These are phyloP conservation scores for Cyclargus thomasi DNA, from an alignment of 1,140 invertebrate genomes.

Conservation along the genomic window DNA sequence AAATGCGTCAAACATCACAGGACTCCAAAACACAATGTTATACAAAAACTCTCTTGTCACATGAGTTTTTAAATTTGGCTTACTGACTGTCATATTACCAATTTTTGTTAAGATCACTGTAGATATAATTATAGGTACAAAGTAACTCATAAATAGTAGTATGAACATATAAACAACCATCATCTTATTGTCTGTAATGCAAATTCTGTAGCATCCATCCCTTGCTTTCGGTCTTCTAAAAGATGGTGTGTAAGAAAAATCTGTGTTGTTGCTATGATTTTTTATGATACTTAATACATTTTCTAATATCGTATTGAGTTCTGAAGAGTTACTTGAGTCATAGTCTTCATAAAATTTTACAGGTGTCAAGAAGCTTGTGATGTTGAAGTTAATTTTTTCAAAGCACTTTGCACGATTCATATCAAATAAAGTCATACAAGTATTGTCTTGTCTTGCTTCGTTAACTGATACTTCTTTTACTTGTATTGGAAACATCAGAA, in stretches of 20 bases:
- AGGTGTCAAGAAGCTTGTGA: neutral
- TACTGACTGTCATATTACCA: slow-evolving; percentile 49
- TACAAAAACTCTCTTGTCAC: slow-evolving; percentile 57
- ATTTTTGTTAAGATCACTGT: slow-evolving; percentile 62
- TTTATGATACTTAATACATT: slow-evolving; percentile 55
- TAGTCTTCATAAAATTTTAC: slow-evolving; percentile 20
- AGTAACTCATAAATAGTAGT: slow-evolving; percentile 52
- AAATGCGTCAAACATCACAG: slow-evolving; percentile 64
- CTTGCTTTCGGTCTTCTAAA: slow-evolving; percentile 41
- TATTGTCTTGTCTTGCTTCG: slow-evolving; percentile 36
- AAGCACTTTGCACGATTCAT: slow-evolving; percentile 39
- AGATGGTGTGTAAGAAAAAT: slow-evolving; percentile 37
- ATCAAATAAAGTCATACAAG: slow-evolving; percentile 52
- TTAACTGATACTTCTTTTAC: slow-evolving; percentile 38
- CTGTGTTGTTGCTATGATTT: slow-evolving; percentile 47
- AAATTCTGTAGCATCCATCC: slow-evolving; percentile 52
- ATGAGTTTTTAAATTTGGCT: slow-evolving; percentile 47
- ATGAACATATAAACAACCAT: slow-evolving; percentile 57
- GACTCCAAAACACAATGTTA: slow-evolving; percentile 66
- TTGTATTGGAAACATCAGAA: slow-evolving; percentile 54
- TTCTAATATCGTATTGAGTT: slow-evolving; percentile 43
- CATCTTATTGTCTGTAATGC: slow-evolving; percentile 52
- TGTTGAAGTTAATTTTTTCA: slow-evolving; percentile 12
- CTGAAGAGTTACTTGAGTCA: slow-evolving; percentile 32
- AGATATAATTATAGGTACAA: slow-evolving; percentile 62